Evolutionary conservation across 2,797 vertebrate genomes (phyloP), one percentile per base, ranked within the genome.

Genomic region (Lepus oiostolus): DNA sequence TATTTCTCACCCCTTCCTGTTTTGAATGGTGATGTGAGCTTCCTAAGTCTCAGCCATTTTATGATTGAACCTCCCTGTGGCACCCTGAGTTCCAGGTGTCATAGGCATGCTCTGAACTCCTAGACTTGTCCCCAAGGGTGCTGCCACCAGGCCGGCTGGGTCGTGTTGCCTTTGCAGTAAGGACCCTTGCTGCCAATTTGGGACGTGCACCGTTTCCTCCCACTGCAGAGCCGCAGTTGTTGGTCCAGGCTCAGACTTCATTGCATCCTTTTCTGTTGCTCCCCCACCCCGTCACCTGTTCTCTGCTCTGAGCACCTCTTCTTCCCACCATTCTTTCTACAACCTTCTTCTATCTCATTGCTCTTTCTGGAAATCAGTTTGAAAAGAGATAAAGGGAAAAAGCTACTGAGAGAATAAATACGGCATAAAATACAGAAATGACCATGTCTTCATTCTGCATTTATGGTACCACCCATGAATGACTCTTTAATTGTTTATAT

Each of bases 301-400:
- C 47, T 92, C 24, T 95, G 12, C 16, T 83, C 52, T 70, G 63
- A 52, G 47, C 24, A 16, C 54, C 70, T 88, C 24, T 65, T 85
- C 71, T 81, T 62, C 42, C 88, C 74, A 1, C 62, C 38, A 92
- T 76, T 88, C 35, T 65, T 76, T 88, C 35, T 65, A 1, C 68
- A 35, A 52, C 28, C 32, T 32, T 72, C 26, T 70, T 10, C 13
- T n/a, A 42, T 26, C 30, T 85, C 63, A 52, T 81, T 54, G 7
- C 22, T 88, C 67, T 38, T 71, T 93, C 71, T 88, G 13, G 54
- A 92, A 92, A 72, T 16, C 82, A 42, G n/a, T 86, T 11, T 10
- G 52, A 10, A 30, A 88, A 97, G 80, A 80, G 50, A 71, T n/a
- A 83, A 91, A 92, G 16, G 65, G 72, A 80, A 88, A 84, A 32